A percentile compares a stretch with the other conserved stretches of the same genome.
Evolutionary conservation across 2,797 vertebrate genomes (phyloP).

Genomic region (Harpagifer antarcticus): DNA sequence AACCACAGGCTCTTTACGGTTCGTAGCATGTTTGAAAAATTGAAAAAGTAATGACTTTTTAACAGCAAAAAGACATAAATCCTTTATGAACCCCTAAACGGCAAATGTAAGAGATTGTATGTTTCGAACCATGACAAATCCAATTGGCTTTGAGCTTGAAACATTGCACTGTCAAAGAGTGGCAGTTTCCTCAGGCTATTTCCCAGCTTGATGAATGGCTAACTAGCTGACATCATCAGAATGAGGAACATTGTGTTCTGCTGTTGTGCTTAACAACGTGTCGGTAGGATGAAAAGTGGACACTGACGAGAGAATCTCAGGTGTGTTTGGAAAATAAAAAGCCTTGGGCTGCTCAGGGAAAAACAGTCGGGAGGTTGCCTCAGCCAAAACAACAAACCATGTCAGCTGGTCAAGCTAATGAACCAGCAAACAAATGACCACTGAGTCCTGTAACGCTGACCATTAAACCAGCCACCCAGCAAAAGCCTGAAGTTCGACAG

Average conservation of each 20-base stretch:
- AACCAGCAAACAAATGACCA: constrained; percentile 33
- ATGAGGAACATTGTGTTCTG: constrained; percentile 32
- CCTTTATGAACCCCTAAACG: constrained; percentile 18
- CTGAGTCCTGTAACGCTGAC: constrained; percentile 35
- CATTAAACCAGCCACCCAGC: constrained; percentile 21
- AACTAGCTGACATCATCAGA: constrained; percentile 33
- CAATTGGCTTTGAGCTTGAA: constrained; percentile 30
- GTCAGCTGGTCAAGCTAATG: constrained; percentile 7
- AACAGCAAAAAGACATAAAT: constrained; percentile 36
- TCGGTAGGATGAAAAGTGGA: constrained; percentile 1
- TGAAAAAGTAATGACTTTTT: constrained; percentile 22
- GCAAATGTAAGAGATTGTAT: constrained; percentile 5
- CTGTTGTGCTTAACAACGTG: constrained; percentile 20
- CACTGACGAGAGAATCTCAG: constrained; percentile 1
- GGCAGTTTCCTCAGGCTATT: constrained; percentile 53
- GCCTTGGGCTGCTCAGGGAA: not conserved
- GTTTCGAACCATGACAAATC: constrained; percentile 41
- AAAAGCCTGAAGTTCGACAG: constrained; percentile 30
- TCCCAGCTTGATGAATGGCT: constrained; percentile 60
- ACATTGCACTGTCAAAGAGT: constrained; percentile 32
- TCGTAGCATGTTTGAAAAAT: not conserved
- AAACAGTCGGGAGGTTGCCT: not conserved
- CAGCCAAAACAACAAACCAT: not conserved
- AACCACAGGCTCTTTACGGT: constrained; percentile 23
- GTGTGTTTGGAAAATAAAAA: constrained; percentile 7